Conservation (phyloP, 1,140 invertebrate genomes). For the Gonioctena quinquepunctata region DNA sequence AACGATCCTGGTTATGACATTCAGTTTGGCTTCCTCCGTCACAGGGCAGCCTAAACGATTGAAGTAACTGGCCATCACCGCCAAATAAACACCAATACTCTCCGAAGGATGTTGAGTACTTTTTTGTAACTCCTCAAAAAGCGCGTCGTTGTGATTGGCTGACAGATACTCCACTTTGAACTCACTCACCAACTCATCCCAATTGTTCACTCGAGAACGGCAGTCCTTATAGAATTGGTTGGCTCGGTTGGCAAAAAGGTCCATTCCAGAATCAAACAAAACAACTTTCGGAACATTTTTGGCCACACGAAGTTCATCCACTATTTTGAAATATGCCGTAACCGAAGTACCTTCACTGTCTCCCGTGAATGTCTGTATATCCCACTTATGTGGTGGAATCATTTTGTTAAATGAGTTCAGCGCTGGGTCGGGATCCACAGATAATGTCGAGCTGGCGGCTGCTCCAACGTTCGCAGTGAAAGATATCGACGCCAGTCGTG, state of each 20-base stretch:
- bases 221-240: conserved; percentile 36
- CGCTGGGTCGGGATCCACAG: background rate
- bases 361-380: background rate
- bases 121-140: conserved; percentile 26
- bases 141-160: conserved; percentile 20
- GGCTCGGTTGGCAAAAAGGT: conserved; percentile 21
- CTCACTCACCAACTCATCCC: conserved; percentile 26
- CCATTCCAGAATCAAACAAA: conserved; percentile 21
- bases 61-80: conserved; percentile 38
- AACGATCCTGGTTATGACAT: conserved; percentile 12
- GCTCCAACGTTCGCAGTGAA: background rate
- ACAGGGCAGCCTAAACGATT: conserved; percentile 26
- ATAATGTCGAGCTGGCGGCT: background rate
- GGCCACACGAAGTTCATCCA: conserved; percentile 9
- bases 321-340: conserved; percentile 20
- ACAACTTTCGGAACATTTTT: conserved; percentile 2
- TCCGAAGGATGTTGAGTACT: conserved; percentile 24
- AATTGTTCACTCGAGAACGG: conserved; percentile 7
- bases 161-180: conserved; percentile 32
- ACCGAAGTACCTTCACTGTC: background rate
- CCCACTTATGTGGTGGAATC: background rate
- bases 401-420: background rate
- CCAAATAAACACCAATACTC: conserved; percentile 38
- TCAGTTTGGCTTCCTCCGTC: background rate
- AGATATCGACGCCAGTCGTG: background rate